Base-by-base conservation (phyloP, 2,797 vertebrate genomes). In the Acipenser ruthenus region DNA sequence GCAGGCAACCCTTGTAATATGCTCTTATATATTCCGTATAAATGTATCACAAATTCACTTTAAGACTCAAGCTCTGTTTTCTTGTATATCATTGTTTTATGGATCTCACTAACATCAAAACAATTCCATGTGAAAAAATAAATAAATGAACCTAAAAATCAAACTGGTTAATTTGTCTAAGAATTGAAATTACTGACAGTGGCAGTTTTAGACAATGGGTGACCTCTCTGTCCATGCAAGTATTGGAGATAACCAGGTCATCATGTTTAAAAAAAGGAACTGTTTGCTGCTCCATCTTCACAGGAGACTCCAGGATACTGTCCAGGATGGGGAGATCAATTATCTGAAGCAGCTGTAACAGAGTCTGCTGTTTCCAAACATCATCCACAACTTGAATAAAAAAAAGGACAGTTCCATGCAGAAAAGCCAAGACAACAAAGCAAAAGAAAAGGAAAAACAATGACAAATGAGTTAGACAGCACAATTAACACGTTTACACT, bases 191-290 rank as follows among this genome's bases (percentile, higher is more conserved):
- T 64, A 90, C 91, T 88, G 72, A 94, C 92, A 89, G 73, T 0
- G 84, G 86, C 23, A 93, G 77, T 69, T 85, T 85, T 68, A 95
- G 85, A 58, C 78, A 73, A 66, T 86, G 78, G 0, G 75, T 80
- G 70, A 93, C 76, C 65, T 93, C 87, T 80, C 92, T 87, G 60
- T 95, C 93, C 76, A 93, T 79, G 65, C 85, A 94, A 47, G 85
- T 93, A 77, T 96, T 95, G 49, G 92, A 86, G 68, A 94, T 90
- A 75, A 94, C 79, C 66, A 95, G 73, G 79, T 93, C 88, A 11
- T 88, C 75, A 6, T 83, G 80, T 80, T 78, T 86, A 66, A 64
- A 71, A 65, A 81, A 81, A 62, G 74, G 49, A 70, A 55, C 50
- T 68, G 70, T 64, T 65, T 76, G 73, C 59, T 80, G 74, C 72